These are phyloP conservation scores for Salvelinus fontinalis DNA, from an alignment of 2,113 vertebrate genomes.

Conservation along the genomic window DNA sequence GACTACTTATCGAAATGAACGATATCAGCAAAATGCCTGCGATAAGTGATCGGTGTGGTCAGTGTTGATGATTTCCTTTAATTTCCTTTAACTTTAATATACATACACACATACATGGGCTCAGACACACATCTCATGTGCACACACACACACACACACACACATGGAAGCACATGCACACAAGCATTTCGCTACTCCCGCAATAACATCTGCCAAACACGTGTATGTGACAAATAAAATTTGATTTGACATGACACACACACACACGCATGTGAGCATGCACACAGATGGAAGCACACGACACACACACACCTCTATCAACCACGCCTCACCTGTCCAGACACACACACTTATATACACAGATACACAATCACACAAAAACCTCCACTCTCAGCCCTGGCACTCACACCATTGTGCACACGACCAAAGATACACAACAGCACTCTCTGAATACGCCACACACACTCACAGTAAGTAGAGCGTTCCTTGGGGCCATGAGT, in stretches of 20 bases:
- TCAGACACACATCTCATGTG: too few species aligned
- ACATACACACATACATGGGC: too few species aligned
- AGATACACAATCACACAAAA: not conserved
- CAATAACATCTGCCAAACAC: too few species aligned
- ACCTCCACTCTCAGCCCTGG: not conserved
- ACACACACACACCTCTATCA: not conserved
- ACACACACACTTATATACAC: not conserved
- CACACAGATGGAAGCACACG: not conserved
- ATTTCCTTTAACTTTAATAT: too few species aligned
- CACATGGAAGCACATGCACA: conserved; percentile 3
- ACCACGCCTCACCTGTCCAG: not conserved
- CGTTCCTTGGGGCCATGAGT: too few species aligned
- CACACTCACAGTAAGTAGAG: conserved; percentile 1
- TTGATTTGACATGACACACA: not conserved
- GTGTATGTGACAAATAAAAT: too few species aligned
- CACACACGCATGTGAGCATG: not conserved
- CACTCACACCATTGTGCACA: conserved; percentile 10
- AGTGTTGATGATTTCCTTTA: too few species aligned
- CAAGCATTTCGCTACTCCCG: too few species aligned
- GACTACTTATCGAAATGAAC: too few species aligned
- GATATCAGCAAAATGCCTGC: too few species aligned
- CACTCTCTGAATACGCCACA: not conserved
- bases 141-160: conserved; percentile 2
- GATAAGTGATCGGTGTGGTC: too few species aligned
- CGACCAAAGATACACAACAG: conserved; percentile 1